Percentiles rank a stretch among this genome's conserved stretches.
phyloP scores from a whole-genome alignment of 2,888 invertebrate genomes.

The Mythimna vitellina region DNA sequence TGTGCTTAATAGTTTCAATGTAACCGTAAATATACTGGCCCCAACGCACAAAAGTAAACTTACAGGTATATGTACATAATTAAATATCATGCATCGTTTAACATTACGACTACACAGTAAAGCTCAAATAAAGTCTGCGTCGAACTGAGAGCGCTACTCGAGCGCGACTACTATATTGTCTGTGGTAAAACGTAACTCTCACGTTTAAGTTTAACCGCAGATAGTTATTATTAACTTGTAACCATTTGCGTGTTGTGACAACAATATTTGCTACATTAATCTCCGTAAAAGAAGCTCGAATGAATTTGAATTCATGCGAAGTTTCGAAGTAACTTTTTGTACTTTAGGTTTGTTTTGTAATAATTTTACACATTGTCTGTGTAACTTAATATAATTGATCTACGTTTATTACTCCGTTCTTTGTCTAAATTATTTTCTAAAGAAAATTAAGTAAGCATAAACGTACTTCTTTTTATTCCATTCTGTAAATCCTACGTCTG shows the following conservation, averaged over 20 bases:
- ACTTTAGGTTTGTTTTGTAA: neutral
- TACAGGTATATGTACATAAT: slow-evolving; percentile 36
- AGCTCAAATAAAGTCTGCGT: slow-evolving; percentile 37
- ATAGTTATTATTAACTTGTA: slow-evolving; percentile 43
- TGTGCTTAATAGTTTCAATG: slow-evolving; percentile 9
- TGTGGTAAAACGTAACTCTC: slow-evolving; percentile 31
- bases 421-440: slow-evolving; percentile 15
- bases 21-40: slow-evolving; percentile 7
- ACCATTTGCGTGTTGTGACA: slow-evolving; percentile 14
- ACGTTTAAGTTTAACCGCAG: slow-evolving; percentile 48
- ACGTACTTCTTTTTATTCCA: neutral
- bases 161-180: slow-evolving; percentile 35
- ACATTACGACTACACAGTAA: slow-evolving; percentile 41
- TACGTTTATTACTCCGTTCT: slow-evolving; percentile 16
- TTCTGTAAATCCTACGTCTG: slow-evolving; percentile 13
- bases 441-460: slow-evolving; percentile 1
- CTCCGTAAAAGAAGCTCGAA: neutral
- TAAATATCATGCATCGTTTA: slow-evolving; percentile 55
- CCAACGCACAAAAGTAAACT: slow-evolving; percentile 36
- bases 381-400: slow-evolving; percentile 17
- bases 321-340: slow-evolving; percentile 15
- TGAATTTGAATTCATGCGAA: slow-evolving; percentile 12
- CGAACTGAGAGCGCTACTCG: slow-evolving; percentile 28
- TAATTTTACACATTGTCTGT: slow-evolving; percentile 25
- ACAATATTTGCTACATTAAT: slow-evolving; percentile 5